Conservation (phyloP, 2,888 invertebrate genomes). For the Boloria euphrosyne region DNA sequence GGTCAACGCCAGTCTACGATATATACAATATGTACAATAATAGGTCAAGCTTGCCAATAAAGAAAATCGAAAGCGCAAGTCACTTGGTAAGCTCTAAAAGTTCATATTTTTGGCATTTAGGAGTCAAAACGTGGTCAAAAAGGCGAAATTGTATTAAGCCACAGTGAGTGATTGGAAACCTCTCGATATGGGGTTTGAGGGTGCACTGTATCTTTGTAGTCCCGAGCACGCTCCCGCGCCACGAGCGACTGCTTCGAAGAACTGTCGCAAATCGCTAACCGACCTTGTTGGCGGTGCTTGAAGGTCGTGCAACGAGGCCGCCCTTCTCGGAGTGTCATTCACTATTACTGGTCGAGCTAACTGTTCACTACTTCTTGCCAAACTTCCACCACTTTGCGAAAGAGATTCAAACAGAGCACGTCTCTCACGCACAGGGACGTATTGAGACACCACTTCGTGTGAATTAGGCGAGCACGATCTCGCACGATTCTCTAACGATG, state of each 20-base stretch:
- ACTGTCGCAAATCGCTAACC: constrained; percentile 86
- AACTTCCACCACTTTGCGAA: constrained; percentile 83
- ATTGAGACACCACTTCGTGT: constrained; percentile 79
- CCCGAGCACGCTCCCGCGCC: constrained; percentile 62
- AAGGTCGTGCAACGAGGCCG: constrained; percentile 86
- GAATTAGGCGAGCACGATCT: constrained; percentile 76
- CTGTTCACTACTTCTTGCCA: constrained; percentile 85
- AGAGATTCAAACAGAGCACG: constrained; percentile 87
- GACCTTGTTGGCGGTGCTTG: constrained; percentile 79
- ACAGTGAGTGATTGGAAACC: constrained; percentile 71
- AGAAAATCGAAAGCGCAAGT: constrained; percentile 4
- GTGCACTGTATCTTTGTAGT: constrained; percentile 64
- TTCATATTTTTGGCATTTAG: constrained; percentile 25
- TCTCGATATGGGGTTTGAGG: constrained; percentile 64
- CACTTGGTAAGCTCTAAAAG: constrained; percentile 18
- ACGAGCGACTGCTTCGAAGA: constrained; percentile 84
- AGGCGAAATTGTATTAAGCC: constrained; percentile 48
- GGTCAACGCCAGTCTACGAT: constrained; percentile 74
- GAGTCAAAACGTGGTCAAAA: constrained; percentile 6
- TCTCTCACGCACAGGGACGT: constrained; percentile 87
- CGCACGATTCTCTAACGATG: constrained; percentile 68
- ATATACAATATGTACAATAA: constrained; percentile 55
- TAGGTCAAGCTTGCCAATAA: constrained; percentile 21
- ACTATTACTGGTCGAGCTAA: constrained; percentile 65
- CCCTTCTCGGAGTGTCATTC: constrained; percentile 80